Evolutionary conservation across 2,797 vertebrate genomes (phyloP), one percentile per base, ranked within the genome.

Genomic region (Thamnophis elegans): DNA sequence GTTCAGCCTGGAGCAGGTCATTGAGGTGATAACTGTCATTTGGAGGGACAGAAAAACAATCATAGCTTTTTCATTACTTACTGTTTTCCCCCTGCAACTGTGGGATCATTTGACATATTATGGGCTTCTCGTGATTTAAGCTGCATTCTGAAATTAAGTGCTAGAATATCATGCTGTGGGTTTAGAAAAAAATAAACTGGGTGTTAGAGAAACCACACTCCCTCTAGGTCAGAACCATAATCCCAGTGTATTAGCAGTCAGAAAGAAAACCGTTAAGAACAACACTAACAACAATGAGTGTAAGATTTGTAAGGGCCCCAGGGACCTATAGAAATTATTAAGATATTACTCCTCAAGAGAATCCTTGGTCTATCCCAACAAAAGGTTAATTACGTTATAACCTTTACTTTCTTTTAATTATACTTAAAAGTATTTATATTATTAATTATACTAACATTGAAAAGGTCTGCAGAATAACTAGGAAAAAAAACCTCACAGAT

Each of bases 11-110:
- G 98, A 99, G 99, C 99, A 98, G 99, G 99, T 99, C 99, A 99
- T 99, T 98, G 99, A 99, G 99, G 99, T 99, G 99, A 99, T 99
- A 99, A 99, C 99, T 99, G 99, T 99, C 99, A 99, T 99, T 99
- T 99, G 98, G 98, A 99, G 98, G 98, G 99, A 99, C 99, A 99
- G 99, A 99, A 99, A 99, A 99, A 99, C 99, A 99, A 99, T 99
- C 99, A 99, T 98, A 98, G 98, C 98, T 99, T 99, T 99, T 99
- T 99, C 99, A 99, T 99, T 99, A 99, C 99, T 99, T 99, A 99
- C 98, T 99, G 98, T 99, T 99, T 99, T 98, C 98, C 98, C 98
- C 98, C 98, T 98, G 98, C 98, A 98, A 98, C 98, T 98, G 98
- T 98, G 98, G 98, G 98, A 99, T 99, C 98, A 98, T 98, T 98